Conservation (phyloP, 2,797 vertebrate species). For the Emydoidea blandingii region DNA sequence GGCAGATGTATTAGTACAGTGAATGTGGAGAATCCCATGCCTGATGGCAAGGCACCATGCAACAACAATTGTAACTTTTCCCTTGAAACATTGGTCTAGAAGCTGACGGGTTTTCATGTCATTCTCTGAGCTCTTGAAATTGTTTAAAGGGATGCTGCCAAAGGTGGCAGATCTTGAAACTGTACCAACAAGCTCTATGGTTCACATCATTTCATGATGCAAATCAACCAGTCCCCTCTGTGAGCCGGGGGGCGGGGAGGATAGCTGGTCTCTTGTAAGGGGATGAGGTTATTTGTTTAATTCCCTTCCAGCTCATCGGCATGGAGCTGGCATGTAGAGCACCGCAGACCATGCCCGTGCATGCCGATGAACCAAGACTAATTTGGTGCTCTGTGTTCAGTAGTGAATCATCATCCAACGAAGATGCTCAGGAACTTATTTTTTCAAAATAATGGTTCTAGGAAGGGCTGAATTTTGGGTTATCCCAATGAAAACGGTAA, state of each 20-base stretch:
- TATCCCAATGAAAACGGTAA: fast-evolving
- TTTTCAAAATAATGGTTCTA: conserved; percentile 14
- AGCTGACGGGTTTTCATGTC: not conserved
- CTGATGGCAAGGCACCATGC: not conserved
- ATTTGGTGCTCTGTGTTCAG: not conserved
- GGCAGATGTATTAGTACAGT: not conserved
- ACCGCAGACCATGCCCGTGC: not conserved
- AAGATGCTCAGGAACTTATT: not conserved
- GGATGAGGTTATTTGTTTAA: fast-evolving
- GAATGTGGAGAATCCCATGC: not conserved
- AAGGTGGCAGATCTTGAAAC: not conserved
- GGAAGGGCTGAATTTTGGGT: not conserved
- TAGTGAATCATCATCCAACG: not conserved
- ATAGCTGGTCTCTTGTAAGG: fast-evolving
- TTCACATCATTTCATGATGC: not conserved
- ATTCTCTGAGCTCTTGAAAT: not conserved
- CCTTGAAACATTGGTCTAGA: not conserved
- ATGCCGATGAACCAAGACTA: not conserved
- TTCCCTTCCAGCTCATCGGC: not conserved
- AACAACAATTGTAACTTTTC: not conserved
- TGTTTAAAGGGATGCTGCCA: not conserved
- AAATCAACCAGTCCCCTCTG: fast-evolving
- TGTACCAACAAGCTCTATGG: fast-evolving
- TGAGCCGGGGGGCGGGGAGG: not conserved
- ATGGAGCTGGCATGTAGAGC: not conserved